phyloP scores from a whole-genome alignment of 2,888 invertebrate species.

The Chrysolina haemoptera region DNA sequence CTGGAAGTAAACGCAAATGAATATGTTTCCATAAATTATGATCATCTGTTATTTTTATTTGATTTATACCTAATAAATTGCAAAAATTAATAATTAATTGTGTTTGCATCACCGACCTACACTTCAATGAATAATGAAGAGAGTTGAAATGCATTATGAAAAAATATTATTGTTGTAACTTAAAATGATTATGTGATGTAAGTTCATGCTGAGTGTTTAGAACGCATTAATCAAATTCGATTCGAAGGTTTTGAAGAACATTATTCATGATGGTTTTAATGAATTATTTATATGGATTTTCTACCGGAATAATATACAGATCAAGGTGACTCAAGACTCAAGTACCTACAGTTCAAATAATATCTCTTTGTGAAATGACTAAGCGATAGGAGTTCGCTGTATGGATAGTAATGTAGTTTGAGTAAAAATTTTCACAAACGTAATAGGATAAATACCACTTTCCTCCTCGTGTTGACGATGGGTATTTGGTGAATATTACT shows the following conservation, averaged over 20 bases:
- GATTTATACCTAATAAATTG: not conserved
- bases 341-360: not conserved
- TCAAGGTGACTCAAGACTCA: not conserved
- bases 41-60: not conserved
- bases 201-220: not conserved
- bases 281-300: not conserved
- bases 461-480: too few species aligned
- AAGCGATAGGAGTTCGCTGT: too few species aligned
- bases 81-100: slow-evolving; percentile 3
- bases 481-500: too few species aligned
- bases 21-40: not conserved
- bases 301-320: not conserved
- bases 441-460: too few species aligned
- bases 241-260: not conserved
- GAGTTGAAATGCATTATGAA: not conserved
- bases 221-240: slow-evolving; percentile 12
- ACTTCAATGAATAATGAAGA: not conserved
- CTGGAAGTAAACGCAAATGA: too few species aligned
- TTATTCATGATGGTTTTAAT: not conserved
- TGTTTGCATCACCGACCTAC: not conserved
- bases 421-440: too few species aligned
- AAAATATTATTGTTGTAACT: slow-evolving; percentile 3
- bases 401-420: too few species aligned
- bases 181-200: not conserved
- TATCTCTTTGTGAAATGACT: too few species aligned